A percentile compares a stretch with the other conserved stretches of the same genome.
Evolutionary conservation across 1,140 invertebrate species (phyloP).

Genomic region (Drosophila pseudoananassae): DNA sequence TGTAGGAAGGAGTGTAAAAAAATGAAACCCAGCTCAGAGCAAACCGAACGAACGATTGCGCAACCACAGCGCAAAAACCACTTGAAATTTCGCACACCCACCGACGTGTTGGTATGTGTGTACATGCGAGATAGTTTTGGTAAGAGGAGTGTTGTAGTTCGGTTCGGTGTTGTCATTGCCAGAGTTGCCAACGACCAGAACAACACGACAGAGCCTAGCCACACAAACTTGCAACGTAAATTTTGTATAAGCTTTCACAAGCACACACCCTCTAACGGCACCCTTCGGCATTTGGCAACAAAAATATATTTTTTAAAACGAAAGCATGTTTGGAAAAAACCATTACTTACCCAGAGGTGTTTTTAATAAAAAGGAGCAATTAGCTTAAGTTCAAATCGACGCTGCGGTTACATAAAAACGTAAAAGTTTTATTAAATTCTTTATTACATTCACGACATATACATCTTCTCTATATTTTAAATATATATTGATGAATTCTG

Average conservation of each 20-base stretch:
- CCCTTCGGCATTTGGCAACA: conserved; percentile 65
- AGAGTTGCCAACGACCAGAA: conserved; percentile 63
- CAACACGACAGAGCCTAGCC: conserved; percentile 37
- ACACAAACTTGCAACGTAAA: conserved; percentile 58
- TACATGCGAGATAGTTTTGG: conserved; percentile 19
- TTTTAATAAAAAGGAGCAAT: background rate
- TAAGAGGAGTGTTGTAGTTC: conserved; percentile 36
- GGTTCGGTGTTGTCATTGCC: conserved; percentile 64
- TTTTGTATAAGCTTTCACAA: conserved; percentile 63
- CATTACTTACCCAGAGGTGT: background rate
- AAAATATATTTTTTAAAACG: conserved; percentile 42
- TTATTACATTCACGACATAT: too few relatives aligned
- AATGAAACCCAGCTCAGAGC: conserved; percentile 34
- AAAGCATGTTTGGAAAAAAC: background rate
- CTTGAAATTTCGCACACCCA: conserved; percentile 65
- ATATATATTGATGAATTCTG: too few relatives aligned
- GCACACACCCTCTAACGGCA: conserved; percentile 30
- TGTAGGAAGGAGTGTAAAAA: conserved; percentile 37
- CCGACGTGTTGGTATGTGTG: conserved; percentile 6
- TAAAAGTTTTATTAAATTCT: too few relatives aligned
- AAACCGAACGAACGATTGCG: conserved; percentile 62
- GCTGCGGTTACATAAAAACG: too few relatives aligned
- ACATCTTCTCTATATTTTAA: too few relatives aligned
- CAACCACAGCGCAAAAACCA: conserved; percentile 78
- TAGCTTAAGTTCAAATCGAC: background rate